Base-by-base conservation (phyloP, 2,797 vertebrate genomes). In the Sphaeramia orbicularis region DNA sequence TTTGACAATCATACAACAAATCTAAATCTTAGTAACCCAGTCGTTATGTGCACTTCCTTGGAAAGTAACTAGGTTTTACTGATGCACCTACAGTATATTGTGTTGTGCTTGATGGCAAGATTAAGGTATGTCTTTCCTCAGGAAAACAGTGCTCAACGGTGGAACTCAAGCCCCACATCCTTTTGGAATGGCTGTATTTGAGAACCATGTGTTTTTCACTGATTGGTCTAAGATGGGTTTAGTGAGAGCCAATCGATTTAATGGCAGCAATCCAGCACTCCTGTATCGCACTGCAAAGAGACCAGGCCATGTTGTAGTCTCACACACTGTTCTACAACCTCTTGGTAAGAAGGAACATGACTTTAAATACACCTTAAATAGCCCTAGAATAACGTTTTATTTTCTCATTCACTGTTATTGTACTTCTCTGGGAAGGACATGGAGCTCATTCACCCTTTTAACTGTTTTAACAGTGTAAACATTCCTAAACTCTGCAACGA, bases 151-250 rank as follows among this genome's bases (percentile, higher is more conserved):
- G 13, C 82, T 94, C 10, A 91, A 86, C 16, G 92, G 92, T 4
- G 87, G 38, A 51, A 87, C 84, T 27, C 89, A 91, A 80, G 73
- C 89, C 2, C 93, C 93, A 0, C 86, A 93, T 70, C 93, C 93
- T 3, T 94, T 92, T 63, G 92, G 93, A 30, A 76, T 93, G 3
- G 78, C 91, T 14, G 84, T 92, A 14, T 94, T 94, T 56, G 93
- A 94, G 86, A 92, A 94, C 78, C 90, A 94, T 0, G 75, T 93
- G 0, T 94, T 92, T 83, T 94, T 94, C 76, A 93, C 93, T 7
- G 93, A 94, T 72, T 94, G 92, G 93, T 80, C 86, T 41, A 94
- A 94, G 76, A 94, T 94, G 93, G 93, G 83, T 11, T 69, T 94
- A 36, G 49, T 94, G 30, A 88, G 88, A 72, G 63, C 93, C 32